Base-by-base conservation (phyloP, 2,797 vertebrate species). In the Chloroceryle amazona region DNA sequence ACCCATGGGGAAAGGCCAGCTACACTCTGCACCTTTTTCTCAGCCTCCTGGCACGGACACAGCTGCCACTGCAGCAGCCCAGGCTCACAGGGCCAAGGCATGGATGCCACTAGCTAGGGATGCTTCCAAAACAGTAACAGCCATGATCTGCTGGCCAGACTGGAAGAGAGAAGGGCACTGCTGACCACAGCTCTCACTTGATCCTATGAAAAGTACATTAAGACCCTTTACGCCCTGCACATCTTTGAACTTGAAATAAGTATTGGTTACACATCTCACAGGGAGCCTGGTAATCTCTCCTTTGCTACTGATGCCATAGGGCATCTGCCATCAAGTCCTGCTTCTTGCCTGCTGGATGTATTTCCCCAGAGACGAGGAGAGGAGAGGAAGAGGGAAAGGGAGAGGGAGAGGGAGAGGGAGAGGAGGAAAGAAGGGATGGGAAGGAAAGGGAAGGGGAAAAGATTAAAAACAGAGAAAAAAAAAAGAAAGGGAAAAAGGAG, bases 401-500 rank as follows among this genome's bases (percentile, higher is more conserved):
- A 6, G 28, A 5, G 16, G 15, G 42, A 6, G 42, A 10, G 42
- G 42, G 18, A 16, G 42, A 6, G 42, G 8, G 14, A 19, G 42
- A 8, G 6, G 42, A 3, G 10, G 23, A 11, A 11, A 4, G 5
- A 4, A 20, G 2, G 13, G 13, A 1, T 6, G 1, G 16, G 8
- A 4, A 13, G 5, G 13, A 11, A 10, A 20, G 20, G 9, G 14
- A 33, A 3, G 10, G 6, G 20, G 8, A 20, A 16, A 16, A 20
- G 8, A 2, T 6, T 5, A 3, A 6, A 3, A 23, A 19, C 6
- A 12, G 3, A 4, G 7, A 6, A 9, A 20, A 9, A 4, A 10
- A 11, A 12, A 23, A 6, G 8, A 7, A 6, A 31, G 3, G 11
- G 20, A 4, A 46, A 2, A 12, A 33, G 10, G 31, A 76, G 29